phyloP scores from a whole-genome alignment of 1,140 invertebrate species.

The Drosophila miranda region DNA sequence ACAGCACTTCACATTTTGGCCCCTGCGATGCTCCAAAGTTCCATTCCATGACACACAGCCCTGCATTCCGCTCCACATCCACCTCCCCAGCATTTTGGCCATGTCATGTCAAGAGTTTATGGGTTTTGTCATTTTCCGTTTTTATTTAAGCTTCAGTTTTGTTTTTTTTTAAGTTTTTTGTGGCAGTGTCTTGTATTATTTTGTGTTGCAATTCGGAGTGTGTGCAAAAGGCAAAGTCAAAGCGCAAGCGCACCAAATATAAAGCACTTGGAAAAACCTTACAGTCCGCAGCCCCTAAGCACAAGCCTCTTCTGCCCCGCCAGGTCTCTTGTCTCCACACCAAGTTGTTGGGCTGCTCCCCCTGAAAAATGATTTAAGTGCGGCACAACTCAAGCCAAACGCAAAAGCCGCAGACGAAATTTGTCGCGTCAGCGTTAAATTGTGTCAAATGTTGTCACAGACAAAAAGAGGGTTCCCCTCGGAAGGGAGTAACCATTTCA shows the following conservation, averaged over 20 bases:
- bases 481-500: too few species aligned
- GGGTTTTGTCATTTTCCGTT: conserved; percentile 36
- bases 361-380: conserved; percentile 21
- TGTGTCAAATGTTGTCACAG: conserved; percentile 73
- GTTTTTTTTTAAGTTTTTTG: neutral
- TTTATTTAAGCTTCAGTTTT: conserved; percentile 26
- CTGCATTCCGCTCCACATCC: too few species aligned
- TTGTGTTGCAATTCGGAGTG: conserved; percentile 62
- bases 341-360: too few species aligned
- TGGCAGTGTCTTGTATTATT: conserved; percentile 21
- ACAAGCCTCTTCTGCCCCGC: too few species aligned
- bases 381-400: conserved; percentile 20
- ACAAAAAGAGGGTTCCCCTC: conserved; percentile 8
- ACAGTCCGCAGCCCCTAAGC: conserved; percentile 4
- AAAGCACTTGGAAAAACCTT: conserved; percentile 49
- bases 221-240: conserved; percentile 52
- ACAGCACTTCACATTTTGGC: conserved; percentile 25
- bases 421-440: conserved; percentile 67
- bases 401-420: conserved; percentile 28
- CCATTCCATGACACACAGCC: conserved; percentile 11
- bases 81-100: conserved; percentile 23
- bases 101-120: conserved; percentile 39
- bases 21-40: conserved; percentile 28
- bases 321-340: too few species aligned
- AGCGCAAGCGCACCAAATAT: conserved; percentile 52